Percentiles rank a stretch among this genome's conserved stretches.
Conservation (phyloP, 1,140 invertebrate species). For the Dreissena rostriformis region DNA sequence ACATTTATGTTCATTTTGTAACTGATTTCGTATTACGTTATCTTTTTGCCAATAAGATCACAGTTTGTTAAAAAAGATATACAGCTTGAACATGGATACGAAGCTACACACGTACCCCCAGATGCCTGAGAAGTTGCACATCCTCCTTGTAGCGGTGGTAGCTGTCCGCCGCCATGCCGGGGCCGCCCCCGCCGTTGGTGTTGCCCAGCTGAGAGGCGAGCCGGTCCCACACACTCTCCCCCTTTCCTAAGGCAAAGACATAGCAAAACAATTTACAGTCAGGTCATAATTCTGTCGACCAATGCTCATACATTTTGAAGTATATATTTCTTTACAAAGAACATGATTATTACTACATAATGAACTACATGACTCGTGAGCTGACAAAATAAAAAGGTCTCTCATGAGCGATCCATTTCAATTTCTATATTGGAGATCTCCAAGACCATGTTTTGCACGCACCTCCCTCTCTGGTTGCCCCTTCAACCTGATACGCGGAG, state of each 20-base stretch:
- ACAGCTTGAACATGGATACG: no score
- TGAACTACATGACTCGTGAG: no score
- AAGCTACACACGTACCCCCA: constrained; percentile 64
- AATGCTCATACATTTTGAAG: no score
- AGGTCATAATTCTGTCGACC: not conserved
- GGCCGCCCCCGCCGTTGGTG: constrained; percentile 82
- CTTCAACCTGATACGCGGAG: constrained; percentile 81
- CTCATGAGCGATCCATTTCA: no score
- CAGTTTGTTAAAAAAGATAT: no score
- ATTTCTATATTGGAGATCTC: no score
- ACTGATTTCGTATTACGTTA: no score
- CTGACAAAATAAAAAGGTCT: no score
- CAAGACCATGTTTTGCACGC: not conserved
- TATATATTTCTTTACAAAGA: no score
- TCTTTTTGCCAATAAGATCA: no score
- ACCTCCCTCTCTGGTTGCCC: constrained; percentile 78
- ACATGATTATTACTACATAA: no score
- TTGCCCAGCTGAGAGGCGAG: constrained; percentile 81
- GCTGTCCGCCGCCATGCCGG: constrained; percentile 86
- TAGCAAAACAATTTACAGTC: not conserved
- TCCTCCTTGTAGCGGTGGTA: constrained; percentile 87
- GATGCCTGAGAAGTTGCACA: constrained; percentile 82
- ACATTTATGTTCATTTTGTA: no score
- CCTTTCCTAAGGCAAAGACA: constrained; percentile 70
- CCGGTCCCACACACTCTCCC: constrained; percentile 83